phyloP scores from a whole-genome alignment of 2,797 vertebrate species.

The Naso thynnoides region DNA sequence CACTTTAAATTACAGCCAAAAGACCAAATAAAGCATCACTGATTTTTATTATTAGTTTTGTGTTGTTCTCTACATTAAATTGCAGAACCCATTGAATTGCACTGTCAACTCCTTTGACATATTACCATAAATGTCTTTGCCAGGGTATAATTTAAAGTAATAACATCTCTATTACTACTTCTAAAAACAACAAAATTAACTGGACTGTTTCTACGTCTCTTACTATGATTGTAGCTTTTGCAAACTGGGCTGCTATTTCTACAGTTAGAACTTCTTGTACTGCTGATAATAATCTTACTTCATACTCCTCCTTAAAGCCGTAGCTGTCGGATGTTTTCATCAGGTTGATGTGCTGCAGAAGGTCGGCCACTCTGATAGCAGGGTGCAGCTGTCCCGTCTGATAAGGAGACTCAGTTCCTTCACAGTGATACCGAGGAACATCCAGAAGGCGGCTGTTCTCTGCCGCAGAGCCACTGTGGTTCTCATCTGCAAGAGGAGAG shows the following conservation, averaged over 20 bases:
- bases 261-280: not conserved
- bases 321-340: slow-evolving; percentile 99
- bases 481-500: slow-evolving; percentile 88
- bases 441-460: slow-evolving; percentile 96
- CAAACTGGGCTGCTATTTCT: not conserved
- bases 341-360: slow-evolving; percentile 98
- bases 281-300: slow-evolving; percentile 84
- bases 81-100: not conserved
- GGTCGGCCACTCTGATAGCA: slow-evolving; percentile 96
- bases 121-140: not conserved
- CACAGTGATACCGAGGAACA: slow-evolving; percentile 96
- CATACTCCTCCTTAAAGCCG: slow-evolving; percentile 99
- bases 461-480: slow-evolving; percentile 91
- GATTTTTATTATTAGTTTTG: slow-evolving; percentile 12
- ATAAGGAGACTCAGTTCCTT: slow-evolving; percentile 97
- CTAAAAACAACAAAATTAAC: not conserved
- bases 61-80: slow-evolving; percentile 3
- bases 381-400: slow-evolving; percentile 98
- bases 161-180: not conserved
- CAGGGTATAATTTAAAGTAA: not conserved
- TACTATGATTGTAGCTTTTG: not conserved
- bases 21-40: slow-evolving; percentile 6
- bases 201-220: not conserved
- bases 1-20: slow-evolving; percentile 31
- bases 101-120: not conserved